Percentiles rank a stretch among this genome's conserved stretches.
phyloP scores from a whole-genome alignment of 2,888 invertebrate genomes.

The Boloria selene region DNA sequence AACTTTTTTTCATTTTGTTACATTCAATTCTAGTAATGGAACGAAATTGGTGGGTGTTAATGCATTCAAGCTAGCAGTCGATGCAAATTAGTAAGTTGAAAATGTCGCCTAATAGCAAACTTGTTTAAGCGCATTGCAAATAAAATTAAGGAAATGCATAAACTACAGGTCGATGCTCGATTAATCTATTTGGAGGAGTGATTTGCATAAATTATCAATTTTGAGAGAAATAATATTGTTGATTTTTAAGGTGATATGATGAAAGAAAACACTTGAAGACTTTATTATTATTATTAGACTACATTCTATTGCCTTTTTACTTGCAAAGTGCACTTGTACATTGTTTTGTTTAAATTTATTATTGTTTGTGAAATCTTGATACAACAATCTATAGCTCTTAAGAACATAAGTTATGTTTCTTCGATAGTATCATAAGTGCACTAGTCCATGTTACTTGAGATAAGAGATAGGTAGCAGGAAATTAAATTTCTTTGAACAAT shows the following conservation, averaged over 20 bases:
- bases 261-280: too few species aligned
- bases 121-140: slow-evolving; percentile 23
- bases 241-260: neutral
- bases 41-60: slow-evolving; percentile 40
- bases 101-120: slow-evolving; percentile 37
- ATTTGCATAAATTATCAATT: too few species aligned
- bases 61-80: slow-evolving; percentile 34
- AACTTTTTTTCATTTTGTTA: slow-evolving; percentile 21
- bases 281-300: too few species aligned
- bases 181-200: neutral
- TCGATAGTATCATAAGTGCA: neutral
- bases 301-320: too few species aligned
- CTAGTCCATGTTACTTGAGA: neutral
- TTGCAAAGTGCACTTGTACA: too few species aligned
- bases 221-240: neutral
- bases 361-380: too few species aligned
- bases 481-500: too few species aligned
- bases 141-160: slow-evolving; percentile 35
- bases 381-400: too few species aligned
- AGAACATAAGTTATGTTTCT: too few species aligned
- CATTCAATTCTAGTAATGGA: slow-evolving; percentile 17
- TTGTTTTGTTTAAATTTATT: too few species aligned
- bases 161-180: slow-evolving; percentile 23
- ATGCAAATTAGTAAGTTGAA: slow-evolving; percentile 41
- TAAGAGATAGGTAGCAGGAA: too few species aligned